phyloP scores from a whole-genome alignment of 1,140 invertebrate species.

The Sweltsa coloradensis region DNA sequence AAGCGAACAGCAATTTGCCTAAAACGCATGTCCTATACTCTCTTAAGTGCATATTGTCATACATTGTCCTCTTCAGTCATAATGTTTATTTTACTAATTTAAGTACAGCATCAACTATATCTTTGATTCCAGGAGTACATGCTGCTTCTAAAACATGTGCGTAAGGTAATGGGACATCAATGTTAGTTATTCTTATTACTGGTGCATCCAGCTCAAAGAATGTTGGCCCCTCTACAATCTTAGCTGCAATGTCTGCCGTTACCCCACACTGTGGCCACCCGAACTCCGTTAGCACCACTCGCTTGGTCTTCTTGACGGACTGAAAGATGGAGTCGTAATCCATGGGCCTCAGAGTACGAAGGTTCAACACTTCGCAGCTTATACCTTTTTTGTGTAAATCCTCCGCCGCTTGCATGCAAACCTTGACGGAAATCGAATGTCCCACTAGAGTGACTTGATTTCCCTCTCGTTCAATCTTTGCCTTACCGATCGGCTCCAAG shows the following conservation, averaged over 20 bases:
- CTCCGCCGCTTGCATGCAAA: conserved; percentile 48
- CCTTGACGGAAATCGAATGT: conserved; percentile 19
- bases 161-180: conserved; percentile 65
- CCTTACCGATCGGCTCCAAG: conserved; percentile 60
- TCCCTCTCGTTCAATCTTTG: conserved; percentile 58
- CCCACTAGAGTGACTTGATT: conserved; percentile 50
- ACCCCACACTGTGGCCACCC: conserved; percentile 60
- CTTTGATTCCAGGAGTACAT: conserved; percentile 39
- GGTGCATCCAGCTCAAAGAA: conserved; percentile 64
- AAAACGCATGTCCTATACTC: no score
- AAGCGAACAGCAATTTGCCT: no score
- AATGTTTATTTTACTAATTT: no score
- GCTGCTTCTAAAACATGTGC: conserved; percentile 44
- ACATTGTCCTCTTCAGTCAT: no score
- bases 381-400: conserved; percentile 39
- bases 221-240: conserved; percentile 42
- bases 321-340: conserved; percentile 51
- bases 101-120: conserved; percentile 17
- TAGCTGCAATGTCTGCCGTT: conserved; percentile 55
- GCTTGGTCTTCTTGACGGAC: conserved; percentile 58
- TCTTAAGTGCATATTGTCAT: no score
- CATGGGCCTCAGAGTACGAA: conserved; percentile 48
- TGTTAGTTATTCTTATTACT: conserved; percentile 47
- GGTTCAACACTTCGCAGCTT: conserved; percentile 59
- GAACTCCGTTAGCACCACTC: conserved; percentile 53